Base-by-base conservation (phyloP, 2,797 vertebrate species). In the Crypturellus tataupa region DNA sequence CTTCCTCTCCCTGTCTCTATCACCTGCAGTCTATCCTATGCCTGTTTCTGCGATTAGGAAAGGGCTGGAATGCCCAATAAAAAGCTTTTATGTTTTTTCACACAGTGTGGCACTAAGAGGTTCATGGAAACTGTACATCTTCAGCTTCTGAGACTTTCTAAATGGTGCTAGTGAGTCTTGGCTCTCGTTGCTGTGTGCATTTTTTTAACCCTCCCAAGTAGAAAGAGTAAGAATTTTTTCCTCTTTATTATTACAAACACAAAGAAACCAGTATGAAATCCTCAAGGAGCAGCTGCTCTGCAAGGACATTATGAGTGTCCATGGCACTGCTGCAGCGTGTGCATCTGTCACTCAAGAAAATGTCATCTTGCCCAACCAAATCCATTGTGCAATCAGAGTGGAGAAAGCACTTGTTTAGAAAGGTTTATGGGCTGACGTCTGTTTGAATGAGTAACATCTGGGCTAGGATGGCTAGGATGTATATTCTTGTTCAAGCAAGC, bases 271-370 rank as follows among this genome's bases (percentile, higher is more conserved):
- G 2, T 55, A 29, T 18, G 75, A 93, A 89, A 75, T 87, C 65
- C 76, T 95, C 53, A 55, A 80, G 15, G 60, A 93, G 71, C 80
- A 83, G 62, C 75, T 86, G 85, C 82, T 92, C 35, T 94, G 53
- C 75, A 73, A 96, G 84, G 53, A 80, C 63, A 16, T 77, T 85
- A 21, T 59, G 46, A 91, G 35, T 31, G 65, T 68, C 72, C 47
- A 44, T 23, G 62, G 27, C 73, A 47, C 64, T 63, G 68, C 44
- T n/a, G 67, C 56, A 90, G 75, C 71, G 63, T 3, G 78, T 83
- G 46, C 90, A 95, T 89, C 91, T 96, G 96, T 96, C 94, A 95
- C 93, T 96, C 94, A 92, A 83, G 96, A 85, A 96, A 94, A 96
- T 90, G 71, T 87, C 65, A 33, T 92, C 73, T 85, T 92, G 88